Conservation (phyloP, 2,888 invertebrate species). For the Lacanobia wlatinum region DNA sequence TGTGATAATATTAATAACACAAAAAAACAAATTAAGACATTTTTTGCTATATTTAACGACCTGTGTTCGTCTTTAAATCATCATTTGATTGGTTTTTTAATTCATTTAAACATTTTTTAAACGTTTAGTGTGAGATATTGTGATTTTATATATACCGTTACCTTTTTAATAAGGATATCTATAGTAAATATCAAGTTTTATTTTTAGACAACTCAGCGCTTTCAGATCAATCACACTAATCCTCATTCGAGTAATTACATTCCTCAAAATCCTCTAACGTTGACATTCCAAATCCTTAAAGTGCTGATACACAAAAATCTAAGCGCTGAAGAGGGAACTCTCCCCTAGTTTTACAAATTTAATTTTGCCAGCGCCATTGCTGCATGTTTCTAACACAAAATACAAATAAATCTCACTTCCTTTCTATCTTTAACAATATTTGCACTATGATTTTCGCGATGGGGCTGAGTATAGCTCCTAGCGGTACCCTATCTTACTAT, state of each 20-base stretch:
- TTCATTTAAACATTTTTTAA: constrained; percentile 59
- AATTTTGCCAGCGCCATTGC: constrained; percentile 52
- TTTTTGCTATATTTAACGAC: constrained; percentile 59
- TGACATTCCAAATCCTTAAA: constrained; percentile 64
- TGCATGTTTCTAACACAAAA: constrained; percentile 53
- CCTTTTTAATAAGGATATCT: constrained; percentile 3
- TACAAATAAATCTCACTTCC: constrained; percentile 55
- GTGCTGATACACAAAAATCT: constrained; percentile 67
- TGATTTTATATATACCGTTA: constrained; percentile 15
- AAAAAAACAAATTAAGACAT: constrained; percentile 64
- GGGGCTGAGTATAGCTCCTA: constrained; percentile 23
- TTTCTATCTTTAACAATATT: constrained; percentile 44
- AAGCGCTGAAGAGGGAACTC: constrained; percentile 61
- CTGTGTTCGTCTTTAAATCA: constrained; percentile 62
- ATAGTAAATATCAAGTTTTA: neutral
- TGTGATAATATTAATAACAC: constrained; percentile 50
- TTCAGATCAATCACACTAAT: constrained; percentile 52
- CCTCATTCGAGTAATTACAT: constrained; percentile 50
- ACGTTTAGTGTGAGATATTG: constrained; percentile 21
- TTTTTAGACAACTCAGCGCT: neutral
- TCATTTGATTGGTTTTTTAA: constrained; percentile 55
- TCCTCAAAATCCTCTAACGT: constrained; percentile 54
- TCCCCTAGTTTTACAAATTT: constrained; percentile 65
- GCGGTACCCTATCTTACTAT: constrained; percentile 18
- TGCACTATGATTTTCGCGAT: constrained; percentile 8